Percentiles rank a stretch among this genome's conserved stretches.
These are phyloP conservation scores for Corapipo altera DNA, from an alignment of 2,113 vertebrate species.

Conservation along the genomic window DNA sequence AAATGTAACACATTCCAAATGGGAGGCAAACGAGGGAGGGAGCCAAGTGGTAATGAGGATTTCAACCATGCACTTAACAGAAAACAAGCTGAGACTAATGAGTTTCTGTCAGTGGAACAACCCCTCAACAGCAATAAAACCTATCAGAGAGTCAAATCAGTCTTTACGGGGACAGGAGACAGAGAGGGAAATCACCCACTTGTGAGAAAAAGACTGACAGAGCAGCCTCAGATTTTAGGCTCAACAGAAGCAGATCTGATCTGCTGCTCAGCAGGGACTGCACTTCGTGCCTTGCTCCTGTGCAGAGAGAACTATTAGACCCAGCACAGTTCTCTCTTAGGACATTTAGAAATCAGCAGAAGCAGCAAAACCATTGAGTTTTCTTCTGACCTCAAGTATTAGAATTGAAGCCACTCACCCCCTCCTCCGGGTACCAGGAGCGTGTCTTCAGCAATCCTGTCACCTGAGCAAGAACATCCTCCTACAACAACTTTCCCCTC, in stretches of 20 bases:
- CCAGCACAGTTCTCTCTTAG: not conserved
- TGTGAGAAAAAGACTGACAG: not conserved
- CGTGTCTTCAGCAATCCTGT: not conserved
- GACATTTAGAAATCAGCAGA: not conserved
- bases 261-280: not conserved
- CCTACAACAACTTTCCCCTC: not conserved
- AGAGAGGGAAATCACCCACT: not conserved
- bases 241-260: not conserved
- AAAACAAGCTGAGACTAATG: constrained; percentile 57
- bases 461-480: not conserved
- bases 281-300: not conserved
- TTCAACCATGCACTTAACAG: constrained; percentile 34
- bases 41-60: constrained; percentile 40
- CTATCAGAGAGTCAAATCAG: constrained; percentile 30
- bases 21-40: constrained; percentile 33
- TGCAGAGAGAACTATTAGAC: not conserved
- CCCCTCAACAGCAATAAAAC: constrained; percentile 22
- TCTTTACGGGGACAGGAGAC: not conserved
- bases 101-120: constrained; percentile 47
- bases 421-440: not conserved
- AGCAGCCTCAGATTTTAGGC: not conserved
- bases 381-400: not conserved
- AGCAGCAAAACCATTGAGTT: not conserved
- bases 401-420: not conserved
- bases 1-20: constrained; percentile 45